Conservation (phyloP, 2,113 vertebrate genomes). For the Mesocricetus auratus region DNA sequence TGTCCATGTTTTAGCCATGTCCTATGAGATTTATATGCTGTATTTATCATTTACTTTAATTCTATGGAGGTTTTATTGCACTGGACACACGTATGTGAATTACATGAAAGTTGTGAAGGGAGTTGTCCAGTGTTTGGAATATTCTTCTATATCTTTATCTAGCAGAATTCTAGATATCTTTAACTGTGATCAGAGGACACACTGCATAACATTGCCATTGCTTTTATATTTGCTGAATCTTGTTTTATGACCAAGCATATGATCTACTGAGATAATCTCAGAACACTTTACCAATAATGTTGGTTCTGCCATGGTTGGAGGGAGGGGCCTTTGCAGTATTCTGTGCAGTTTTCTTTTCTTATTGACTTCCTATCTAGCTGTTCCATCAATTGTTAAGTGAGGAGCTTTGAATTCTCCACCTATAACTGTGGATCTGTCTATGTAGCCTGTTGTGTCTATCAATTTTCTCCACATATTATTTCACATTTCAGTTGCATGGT, state of each 20-base stretch:
- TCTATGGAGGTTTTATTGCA: neutral
- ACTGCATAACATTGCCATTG: neutral
- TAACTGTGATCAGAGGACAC: neutral
- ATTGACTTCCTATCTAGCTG: too few relatives aligned
- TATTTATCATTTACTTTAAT: neutral
- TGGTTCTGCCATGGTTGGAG: neutral
- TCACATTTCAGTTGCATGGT: neutral
- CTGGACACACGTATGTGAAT: neutral
- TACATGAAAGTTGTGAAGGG: neutral
- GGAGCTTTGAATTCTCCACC: neutral
- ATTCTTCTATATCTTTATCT: neutral
- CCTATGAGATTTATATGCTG: neutral
- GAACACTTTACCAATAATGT: neutral
- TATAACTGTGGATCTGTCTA: neutral
- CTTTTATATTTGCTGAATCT: neutral
- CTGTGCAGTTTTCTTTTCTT: too few relatives aligned
- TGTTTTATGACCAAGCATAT: neutral
- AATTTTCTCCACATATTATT: neutral
- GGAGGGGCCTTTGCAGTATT: too few relatives aligned
- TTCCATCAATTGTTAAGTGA: neutral
- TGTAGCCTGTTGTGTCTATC: neutral
- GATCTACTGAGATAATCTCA: neutral
- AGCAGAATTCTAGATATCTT: neutral
- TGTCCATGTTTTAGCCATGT: too few relatives aligned
- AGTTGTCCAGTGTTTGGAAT: neutral